Evolutionary conservation across 1,140 invertebrate species (phyloP).

Genomic region (Scaptodrosophila lebanonensis): DNA sequence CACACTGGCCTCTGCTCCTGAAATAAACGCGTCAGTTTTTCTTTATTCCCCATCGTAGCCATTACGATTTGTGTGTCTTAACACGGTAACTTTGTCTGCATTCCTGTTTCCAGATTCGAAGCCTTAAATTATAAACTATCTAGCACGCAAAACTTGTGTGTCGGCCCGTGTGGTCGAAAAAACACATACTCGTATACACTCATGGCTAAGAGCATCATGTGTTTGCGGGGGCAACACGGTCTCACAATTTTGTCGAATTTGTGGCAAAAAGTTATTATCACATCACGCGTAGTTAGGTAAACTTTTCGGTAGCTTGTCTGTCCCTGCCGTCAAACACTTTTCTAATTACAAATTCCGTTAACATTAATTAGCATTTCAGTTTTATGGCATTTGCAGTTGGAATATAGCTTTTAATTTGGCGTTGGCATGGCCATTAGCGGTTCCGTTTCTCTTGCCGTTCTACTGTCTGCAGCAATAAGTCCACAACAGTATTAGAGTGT

Average conservation of each 20-base stretch:
- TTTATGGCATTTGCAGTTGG: constrained; percentile 39
- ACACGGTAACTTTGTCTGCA: constrained; percentile 49
- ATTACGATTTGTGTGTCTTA: constrained; percentile 71
- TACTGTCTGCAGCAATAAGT: constrained; percentile 30
- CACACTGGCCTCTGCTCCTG: constrained; percentile 31
- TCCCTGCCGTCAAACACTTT: constrained; percentile 37
- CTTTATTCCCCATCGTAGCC: constrained; percentile 42
- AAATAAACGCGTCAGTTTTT: constrained; percentile 13
- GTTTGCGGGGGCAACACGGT: constrained; percentile 45
- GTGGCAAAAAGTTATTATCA: constrained; percentile 68
- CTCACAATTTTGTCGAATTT: constrained; percentile 60
- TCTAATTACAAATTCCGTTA: constrained; percentile 72
- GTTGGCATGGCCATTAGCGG: constrained; percentile 35
- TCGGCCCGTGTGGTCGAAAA: not conserved
- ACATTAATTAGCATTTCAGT: constrained; percentile 71
- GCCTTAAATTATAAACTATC: constrained; percentile 71
- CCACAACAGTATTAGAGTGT: constrained; percentile 24
- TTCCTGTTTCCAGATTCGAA: no score
- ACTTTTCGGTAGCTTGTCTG: constrained; percentile 5
- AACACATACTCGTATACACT: not conserved
- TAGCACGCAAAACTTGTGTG: constrained; percentile 45
- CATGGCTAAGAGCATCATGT: constrained; percentile 15
- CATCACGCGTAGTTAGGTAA: constrained; percentile 30
- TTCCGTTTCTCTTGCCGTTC: not conserved
- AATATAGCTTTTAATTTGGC: constrained; percentile 56